A percentile compares a stretch with the other conserved stretches of the same genome.
Evolutionary conservation across 1,140 invertebrate species (phyloP).

Genomic region (Phymastichus coffea): DNA sequence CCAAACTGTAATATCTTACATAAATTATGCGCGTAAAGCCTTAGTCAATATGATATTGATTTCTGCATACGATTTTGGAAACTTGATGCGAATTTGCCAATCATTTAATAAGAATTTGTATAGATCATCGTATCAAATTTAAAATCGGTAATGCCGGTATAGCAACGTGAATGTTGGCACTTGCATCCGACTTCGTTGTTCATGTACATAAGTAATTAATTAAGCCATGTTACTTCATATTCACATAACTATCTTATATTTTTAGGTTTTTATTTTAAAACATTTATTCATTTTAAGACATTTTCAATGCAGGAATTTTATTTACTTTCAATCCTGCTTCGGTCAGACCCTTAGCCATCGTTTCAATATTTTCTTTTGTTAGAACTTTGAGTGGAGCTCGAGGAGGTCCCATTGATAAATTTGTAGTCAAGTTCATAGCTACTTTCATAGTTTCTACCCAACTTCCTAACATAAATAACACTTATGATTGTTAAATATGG

Average conservation of each 20-base stretch:
- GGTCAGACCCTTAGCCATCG: constrained; percentile 36
- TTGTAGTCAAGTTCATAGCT: constrained; percentile 63
- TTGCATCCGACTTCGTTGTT: too few species aligned
- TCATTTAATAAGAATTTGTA: too few species aligned
- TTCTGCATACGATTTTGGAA: too few species aligned
- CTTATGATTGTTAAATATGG: constrained; percentile 4
- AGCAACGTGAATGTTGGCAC: too few species aligned
- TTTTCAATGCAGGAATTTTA: background rate
- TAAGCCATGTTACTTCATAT: too few species aligned
- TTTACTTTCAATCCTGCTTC: constrained; percentile 16
- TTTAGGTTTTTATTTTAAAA: background rate
- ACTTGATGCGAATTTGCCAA: too few species aligned
- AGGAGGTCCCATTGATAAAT: constrained; percentile 61
- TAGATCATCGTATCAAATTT: too few species aligned
- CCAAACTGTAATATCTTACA: too few species aligned
- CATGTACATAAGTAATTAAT: too few species aligned
- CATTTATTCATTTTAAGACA: background rate
- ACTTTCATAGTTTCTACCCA: constrained; percentile 71
- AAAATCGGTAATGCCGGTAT: too few species aligned
- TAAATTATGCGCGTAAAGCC: too few species aligned
- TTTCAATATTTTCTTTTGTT: constrained; percentile 37
- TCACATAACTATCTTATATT: background rate
- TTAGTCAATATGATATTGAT: too few species aligned
- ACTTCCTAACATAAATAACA: constrained; percentile 50
- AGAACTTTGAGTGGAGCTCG: constrained; percentile 57